These are phyloP conservation scores for Empidonax traillii DNA, from an alignment of 2,113 vertebrate species.

Conservation along the genomic window DNA sequence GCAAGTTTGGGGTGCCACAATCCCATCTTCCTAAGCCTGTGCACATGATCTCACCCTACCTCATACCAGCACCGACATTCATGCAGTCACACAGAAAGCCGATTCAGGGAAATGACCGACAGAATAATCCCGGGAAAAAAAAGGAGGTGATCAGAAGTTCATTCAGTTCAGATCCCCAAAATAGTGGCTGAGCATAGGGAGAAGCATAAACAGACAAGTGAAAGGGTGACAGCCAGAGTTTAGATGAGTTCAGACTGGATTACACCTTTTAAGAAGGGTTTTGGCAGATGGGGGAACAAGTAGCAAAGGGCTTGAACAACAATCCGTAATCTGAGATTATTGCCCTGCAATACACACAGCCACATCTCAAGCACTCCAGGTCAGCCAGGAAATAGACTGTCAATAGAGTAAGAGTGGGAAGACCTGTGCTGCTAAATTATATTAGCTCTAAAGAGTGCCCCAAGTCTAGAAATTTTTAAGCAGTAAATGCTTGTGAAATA, in stretches of 20 bases:
- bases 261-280: neutral
- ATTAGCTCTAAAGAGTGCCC: neutral
- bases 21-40: constrained; percentile 2
- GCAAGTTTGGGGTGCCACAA: neutral
- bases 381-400: neutral
- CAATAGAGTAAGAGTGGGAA: neutral
- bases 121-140: neutral
- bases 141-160: neutral
- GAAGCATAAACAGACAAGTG: neutral
- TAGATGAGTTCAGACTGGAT: neutral
- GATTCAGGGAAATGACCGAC: neutral
- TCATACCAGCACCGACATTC: neutral
- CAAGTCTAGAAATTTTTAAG: neutral
- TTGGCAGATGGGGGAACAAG: neutral
- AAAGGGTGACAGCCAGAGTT: neutral
- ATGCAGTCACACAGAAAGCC: neutral
- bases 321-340: neutral
- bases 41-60: neutral
- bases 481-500: neutral
- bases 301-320: neutral
- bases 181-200: neutral
- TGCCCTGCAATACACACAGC: neutral
- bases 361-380: neutral
- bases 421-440: neutral
- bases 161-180: neutral